Percentiles rank a stretch among this genome's conserved stretches.
Evolutionary conservation across 1,140 invertebrate species (phyloP).

Genomic region (Nylanderia fulva): DNA sequence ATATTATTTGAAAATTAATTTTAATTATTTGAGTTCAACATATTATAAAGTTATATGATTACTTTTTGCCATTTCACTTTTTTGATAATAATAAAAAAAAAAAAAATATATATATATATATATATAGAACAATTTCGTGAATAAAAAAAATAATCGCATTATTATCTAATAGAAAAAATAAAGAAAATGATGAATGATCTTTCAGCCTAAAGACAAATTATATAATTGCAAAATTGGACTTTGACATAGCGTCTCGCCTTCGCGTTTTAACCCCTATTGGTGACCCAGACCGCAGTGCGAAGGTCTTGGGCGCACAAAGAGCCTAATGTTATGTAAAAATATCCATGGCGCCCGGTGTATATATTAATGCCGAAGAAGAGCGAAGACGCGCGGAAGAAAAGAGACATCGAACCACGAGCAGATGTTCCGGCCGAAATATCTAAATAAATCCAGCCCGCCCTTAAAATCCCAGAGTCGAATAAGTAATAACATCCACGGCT

Average conservation of each 20-base stretch:
- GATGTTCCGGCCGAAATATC: conserved; percentile 83
- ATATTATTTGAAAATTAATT: conserved; percentile 10
- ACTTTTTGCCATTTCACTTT: neutral
- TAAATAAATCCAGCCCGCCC: conserved; percentile 81
- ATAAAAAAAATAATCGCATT: conserved; percentile 1
- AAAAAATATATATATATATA: neutral
- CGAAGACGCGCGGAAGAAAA: conserved; percentile 68
- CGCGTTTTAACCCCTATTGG: conserved; percentile 84
- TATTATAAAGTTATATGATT: neutral
- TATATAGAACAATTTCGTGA: neutral
- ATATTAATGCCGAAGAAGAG: conserved; percentile 80
- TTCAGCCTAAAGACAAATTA: neutral
- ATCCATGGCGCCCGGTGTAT: conserved; percentile 64
- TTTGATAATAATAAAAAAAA: neutral
- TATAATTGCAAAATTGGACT: neutral
- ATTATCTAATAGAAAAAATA: neutral
- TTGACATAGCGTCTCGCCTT: conserved; percentile 61
- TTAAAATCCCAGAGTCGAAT: conserved; percentile 80
- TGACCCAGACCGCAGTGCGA: conserved; percentile 68
- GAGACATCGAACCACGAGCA: conserved; percentile 79
- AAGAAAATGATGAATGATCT: neutral
- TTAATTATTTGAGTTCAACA: neutral
- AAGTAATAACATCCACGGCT: conserved; percentile 81
- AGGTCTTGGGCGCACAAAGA: conserved; percentile 64
- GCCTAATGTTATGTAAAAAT: conserved; percentile 85